Base-by-base conservation (phyloP, 2,888 invertebrate genomes). In the Andrena flavipes region DNA sequence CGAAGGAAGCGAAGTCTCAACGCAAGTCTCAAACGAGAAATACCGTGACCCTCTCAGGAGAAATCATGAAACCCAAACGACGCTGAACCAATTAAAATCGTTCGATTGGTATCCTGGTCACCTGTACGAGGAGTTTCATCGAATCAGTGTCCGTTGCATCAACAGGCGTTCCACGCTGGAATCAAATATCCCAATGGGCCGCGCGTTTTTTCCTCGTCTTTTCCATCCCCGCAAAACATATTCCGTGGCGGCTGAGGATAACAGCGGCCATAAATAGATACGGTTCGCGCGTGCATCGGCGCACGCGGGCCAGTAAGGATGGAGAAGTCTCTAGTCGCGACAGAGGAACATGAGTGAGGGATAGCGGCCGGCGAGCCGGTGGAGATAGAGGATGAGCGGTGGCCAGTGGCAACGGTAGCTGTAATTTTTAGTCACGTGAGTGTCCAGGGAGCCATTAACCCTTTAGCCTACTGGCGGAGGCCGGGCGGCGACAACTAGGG, bases 401-500 rank as follows among this genome's bases (percentile, higher is more conserved):
- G 73, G 64, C 74, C 64, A 60, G 67, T 33, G 33, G 64, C 29
- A 30, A 64, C 67, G 73, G 79, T 79, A 23, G 67, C 65, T 84
- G 76, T 79, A 86, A 86, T 85, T 88, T 85, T 85, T 79, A 78
- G 80, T 76, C 80, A 42, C 75, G 60, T 68, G 62, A 65, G 56
- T 65, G 72, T 80, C 81, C 63, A 69, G 80, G 82, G 80, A 80
- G 82, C 84, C 86, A 82, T 86, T 86, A 88, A 88, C 86, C 88
- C 88, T 88, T 89, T 84, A 89, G 88, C 84, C 88, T 87, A 87
- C 68, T 87, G 75, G 78, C 79, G 75, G 62, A 62, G 65, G 20
- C 68, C 74, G 74, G 77, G 65, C 83, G 79, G 60, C 80, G 76
- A 54, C 69, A 82, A 77, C 71, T 68, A 63, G 76, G 64, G 60